Base-by-base conservation (phyloP, 2,888 invertebrate species). In the Seira musarum region DNA sequence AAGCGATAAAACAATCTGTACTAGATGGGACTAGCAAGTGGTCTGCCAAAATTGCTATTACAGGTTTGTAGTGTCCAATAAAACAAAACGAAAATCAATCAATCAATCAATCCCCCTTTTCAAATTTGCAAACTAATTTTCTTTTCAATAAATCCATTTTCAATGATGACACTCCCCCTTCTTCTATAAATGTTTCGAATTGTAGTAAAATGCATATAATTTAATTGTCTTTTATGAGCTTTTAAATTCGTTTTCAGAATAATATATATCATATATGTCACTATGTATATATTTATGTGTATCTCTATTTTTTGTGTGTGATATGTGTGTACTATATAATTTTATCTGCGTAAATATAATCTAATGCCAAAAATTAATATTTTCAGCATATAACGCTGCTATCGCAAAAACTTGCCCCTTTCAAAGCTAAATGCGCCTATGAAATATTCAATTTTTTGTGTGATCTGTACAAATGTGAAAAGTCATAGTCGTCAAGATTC, bases 11-110 rank as follows among this genome's bases (percentile, higher is more conserved):
- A 92, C 97, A 98, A 92, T 96, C 96, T 89, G 98, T 99, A 88
- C 93, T 99, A 91, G 98, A 99, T 91, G 99, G 99, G 89, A 99
- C 98, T 87, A 98, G 98, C 90, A 99, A 99, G 92, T 99, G 99
- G 99, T 98, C 98, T 89, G 98, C 98, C 89, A 99, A 99, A 93
- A 98, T 99, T 91, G 98, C 97, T 90, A 98, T 99, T 91, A 99
- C 98, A 95, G 98, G 98, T 98, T 95, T 93, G 96, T 92, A 60
- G 63, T 66, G 65, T 65, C 63, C 30, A 53, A 53, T 13, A 8
- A 3, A 53, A 13, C 40, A 53, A 53, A 53, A n/a, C 53, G n/a
- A 25, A 68, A 66, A 57, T 71, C 60, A 64, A 75, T 63, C 30
- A 24, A 17, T 19, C 53, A 66, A 57, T 71, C 60, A 64, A 75